A percentile compares a stretch with the other conserved stretches of the same genome.
Evolutionary conservation across 2,888 invertebrate species (phyloP).

Genomic region (Leucophenga montana): DNA sequence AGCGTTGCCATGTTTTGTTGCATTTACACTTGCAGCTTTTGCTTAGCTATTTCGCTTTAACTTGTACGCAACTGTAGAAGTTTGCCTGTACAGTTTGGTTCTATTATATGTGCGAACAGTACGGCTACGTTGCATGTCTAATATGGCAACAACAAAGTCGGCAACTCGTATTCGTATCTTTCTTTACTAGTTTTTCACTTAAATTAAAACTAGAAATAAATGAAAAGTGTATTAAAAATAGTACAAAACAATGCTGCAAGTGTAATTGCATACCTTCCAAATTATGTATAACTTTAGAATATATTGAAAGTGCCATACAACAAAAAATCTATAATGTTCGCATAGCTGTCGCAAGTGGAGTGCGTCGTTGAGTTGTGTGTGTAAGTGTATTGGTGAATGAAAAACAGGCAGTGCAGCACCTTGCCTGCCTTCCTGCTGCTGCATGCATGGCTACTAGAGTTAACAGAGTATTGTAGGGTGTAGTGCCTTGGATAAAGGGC

Average conservation of each 20-base stretch:
- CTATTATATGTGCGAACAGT: not conserved
- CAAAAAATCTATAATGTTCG: constrained; percentile 17
- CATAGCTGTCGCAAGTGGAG: constrained; percentile 7
- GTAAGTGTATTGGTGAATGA: no score
- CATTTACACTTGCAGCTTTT: not conserved
- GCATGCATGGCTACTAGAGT: no score
- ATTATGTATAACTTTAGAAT: not conserved
- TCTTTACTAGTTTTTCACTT: no score
- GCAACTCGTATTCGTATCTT: no score
- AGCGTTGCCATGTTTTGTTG: no score
- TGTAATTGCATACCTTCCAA: not conserved
- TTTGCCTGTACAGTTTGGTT: not conserved
- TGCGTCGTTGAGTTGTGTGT: not conserved
- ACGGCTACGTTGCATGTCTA: no score
- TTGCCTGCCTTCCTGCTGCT: no score
- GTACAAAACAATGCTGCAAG: not conserved
- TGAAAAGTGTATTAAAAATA: constrained; percentile 1
- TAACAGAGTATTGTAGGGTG: no score
- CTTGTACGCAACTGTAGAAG: not conserved
- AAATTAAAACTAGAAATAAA: not conserved
- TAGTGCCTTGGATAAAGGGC: not conserved
- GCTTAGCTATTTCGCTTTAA: no score
- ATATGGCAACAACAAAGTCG: no score
- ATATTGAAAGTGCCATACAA: constrained; percentile 1
- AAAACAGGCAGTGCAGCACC: not conserved